Evolutionary conservation across 2,888 invertebrate species (phyloP).

Genomic region (Julus scandinavius): DNA sequence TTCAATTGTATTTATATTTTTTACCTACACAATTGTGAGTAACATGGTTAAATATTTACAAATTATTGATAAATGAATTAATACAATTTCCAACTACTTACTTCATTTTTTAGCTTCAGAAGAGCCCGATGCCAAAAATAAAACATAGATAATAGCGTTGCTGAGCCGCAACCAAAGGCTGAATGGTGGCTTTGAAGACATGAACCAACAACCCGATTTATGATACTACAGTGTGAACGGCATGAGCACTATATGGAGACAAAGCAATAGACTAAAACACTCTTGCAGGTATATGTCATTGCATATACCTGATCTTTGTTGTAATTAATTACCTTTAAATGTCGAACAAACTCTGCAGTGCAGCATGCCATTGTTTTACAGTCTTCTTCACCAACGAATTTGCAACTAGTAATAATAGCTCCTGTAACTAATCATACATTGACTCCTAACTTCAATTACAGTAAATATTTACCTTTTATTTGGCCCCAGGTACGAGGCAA

Average conservation of each 20-base stretch:
- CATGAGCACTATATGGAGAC: not conserved
- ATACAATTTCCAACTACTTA: not conserved
- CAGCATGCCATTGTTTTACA: slow-evolving; percentile 27
- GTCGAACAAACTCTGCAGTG: not conserved
- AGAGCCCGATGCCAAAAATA: slow-evolving; percentile 34
- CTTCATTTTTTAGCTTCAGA: not conserved
- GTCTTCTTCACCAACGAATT: not conserved
- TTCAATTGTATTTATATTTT: too few species aligned
- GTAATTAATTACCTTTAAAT: not conserved
- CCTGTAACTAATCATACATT: not conserved
- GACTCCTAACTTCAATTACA: not conserved
- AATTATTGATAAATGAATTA: not conserved
- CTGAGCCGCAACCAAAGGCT: not conserved
- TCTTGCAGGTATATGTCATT: too few species aligned
- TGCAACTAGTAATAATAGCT: not conserved
- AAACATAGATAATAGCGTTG: slow-evolving; percentile 6
- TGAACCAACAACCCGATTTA: not conserved
- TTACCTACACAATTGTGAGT: too few species aligned
- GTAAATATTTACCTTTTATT: not conserved
- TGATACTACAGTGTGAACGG: not conserved
- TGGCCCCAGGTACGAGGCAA: slow-evolving; percentile 1
- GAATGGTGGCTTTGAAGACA: not conserved
- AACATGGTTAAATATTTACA: not conserved
- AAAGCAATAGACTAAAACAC: too few species aligned
- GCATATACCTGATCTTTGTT: not conserved